Evolutionary conservation across 2,797 vertebrate species (phyloP), one percentile per base, ranked within the genome.

Genomic region (Chromobotia macracanthus): DNA sequence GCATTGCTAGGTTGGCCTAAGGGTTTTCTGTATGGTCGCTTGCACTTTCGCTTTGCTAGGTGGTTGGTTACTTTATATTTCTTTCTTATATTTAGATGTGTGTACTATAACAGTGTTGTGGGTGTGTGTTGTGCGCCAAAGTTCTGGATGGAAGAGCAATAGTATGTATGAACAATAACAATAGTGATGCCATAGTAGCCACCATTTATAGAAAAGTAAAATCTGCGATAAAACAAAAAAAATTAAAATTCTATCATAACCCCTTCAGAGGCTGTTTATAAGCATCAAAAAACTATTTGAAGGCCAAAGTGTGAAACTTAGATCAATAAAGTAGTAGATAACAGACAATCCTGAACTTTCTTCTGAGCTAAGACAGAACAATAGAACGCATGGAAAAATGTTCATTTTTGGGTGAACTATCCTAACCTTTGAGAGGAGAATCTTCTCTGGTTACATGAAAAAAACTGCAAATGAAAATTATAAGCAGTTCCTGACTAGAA

Each of bases 401-500:
- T 44, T 44, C 41, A 44, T 44, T 44, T 44, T 44, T 9, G 41
- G 41, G 41, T 44, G 41, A 44, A 44, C 41, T 44, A 44, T 44
- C 12, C 18, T 56, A n/a, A n/a, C n/a, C n/a, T n/a, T n/a, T n/a
- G n/a, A n/a, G n/a, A n/a, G n/a, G n/a, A n/a, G n/a, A n/a, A n/a
- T n/a, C n/a, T n/a, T n/a, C n/a, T n/a, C n/a, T n/a, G n/a, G n/a
- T n/a, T n/a, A 60, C 55, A 77, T 15, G 19, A 56, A 23, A 48
- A 16, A 48, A 19, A 21, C 56, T 12, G 66, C 66, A 61, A 70
- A 78, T 50, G 3, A 78, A 71, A 64, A n/a, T 6, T 38, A 28
- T 61, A 69, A 77, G 75, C 75, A 60, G 38, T 68, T 35, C 9
- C 23, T 18, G n/a, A 51, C 7, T 60, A 28, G 41, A 60, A 28